Conservation (phyloP, 2,113 vertebrate species). For the Indicator indicator region DNA sequence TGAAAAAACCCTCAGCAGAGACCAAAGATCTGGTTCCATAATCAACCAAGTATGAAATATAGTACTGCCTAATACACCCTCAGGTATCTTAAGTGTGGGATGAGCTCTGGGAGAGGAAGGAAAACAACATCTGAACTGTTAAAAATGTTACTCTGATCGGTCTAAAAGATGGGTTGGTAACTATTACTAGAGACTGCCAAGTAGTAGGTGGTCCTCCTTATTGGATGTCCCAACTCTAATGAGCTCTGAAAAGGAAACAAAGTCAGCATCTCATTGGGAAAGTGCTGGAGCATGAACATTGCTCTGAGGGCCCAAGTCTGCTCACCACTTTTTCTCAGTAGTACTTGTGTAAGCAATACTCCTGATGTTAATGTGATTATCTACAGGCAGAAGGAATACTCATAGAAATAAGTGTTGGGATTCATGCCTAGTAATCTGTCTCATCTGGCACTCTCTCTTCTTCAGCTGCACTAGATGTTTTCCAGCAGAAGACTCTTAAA, state of each 20-base stretch:
- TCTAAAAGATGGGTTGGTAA: background rate
- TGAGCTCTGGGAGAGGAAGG: background rate
- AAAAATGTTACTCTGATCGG: conserved; percentile 1
- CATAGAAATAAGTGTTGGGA: conserved; percentile 28
- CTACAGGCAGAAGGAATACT: conserved; percentile 29
- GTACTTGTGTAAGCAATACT: conserved; percentile 37
- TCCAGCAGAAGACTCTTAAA: conserved; percentile 4
- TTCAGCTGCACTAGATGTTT: conserved; percentile 32
- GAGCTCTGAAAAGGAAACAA: background rate
- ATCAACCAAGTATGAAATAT: background rate
- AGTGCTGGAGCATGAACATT: background rate
- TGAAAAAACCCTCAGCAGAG: background rate
- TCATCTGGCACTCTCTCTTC: conserved; percentile 25
- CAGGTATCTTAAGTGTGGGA: background rate
- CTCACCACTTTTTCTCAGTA: conserved; percentile 23
- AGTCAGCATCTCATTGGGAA: background rate
- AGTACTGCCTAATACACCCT: background rate
- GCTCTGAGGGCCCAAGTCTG: background rate
- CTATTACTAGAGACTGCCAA: background rate
- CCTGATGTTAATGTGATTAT: conserved; percentile 43
- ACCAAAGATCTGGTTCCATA: background rate
- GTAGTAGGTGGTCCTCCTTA: background rate
- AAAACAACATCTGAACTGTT: background rate
- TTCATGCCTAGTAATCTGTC: conserved; percentile 31
- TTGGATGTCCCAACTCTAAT: background rate